phyloP scores from a whole-genome alignment of 2,797 vertebrate species.

The Sebastes diploproa region DNA sequence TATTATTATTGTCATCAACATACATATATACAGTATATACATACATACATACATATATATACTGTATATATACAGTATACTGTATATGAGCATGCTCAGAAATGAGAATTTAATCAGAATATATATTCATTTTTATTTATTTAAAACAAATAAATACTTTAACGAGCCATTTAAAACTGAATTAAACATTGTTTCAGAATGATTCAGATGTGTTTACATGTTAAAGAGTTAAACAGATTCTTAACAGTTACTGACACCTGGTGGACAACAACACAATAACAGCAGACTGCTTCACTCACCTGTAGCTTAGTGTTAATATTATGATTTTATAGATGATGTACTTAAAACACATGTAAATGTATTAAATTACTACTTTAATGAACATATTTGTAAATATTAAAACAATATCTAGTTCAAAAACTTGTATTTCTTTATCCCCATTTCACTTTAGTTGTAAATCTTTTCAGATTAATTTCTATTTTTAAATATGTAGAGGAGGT shows the following conservation, averaged over 20 bases:
- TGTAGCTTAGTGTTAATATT: background rate
- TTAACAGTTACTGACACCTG: background rate
- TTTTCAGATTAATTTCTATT: too few species aligned
- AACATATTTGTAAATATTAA: background rate
- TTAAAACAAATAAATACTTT: background rate
- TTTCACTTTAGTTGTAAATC: background rate
- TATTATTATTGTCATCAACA: too few species aligned
- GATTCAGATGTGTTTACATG: background rate
- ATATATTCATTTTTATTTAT: background rate
- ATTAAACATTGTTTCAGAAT: background rate
- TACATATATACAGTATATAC: too few species aligned
- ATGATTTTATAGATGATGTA: background rate
- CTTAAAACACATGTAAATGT: background rate
- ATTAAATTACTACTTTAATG: background rate
- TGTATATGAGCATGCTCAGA: background rate
- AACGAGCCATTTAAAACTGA: background rate
- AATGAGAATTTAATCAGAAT: background rate
- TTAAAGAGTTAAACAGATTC: background rate
- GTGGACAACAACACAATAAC: background rate
- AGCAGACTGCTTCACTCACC: too few species aligned
- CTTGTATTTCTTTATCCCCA: background rate
- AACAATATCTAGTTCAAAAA: background rate
- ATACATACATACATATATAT: background rate
- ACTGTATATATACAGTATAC: background rate
- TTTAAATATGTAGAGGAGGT: too few species aligned